Evolutionary conservation across 2,888 invertebrate genomes (phyloP), one percentile per base, ranked within the genome.

Genomic region (Cataglyphis rosenhaueri): DNA sequence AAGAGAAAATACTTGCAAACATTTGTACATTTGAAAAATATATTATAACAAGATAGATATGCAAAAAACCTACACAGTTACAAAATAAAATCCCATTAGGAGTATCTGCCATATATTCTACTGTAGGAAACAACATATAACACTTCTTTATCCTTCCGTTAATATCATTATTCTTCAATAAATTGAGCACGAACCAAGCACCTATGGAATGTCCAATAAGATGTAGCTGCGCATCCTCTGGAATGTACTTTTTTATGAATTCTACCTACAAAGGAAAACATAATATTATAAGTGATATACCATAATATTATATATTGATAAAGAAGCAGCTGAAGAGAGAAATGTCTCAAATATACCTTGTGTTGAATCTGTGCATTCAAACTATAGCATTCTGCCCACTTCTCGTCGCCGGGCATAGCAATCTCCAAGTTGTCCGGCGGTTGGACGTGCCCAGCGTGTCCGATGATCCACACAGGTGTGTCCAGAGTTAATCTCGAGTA

Each of bases 121-220:
- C 95, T 0, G 98, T 98, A 1, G 99, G 99, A 94, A 98, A 98
- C 3, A 99, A 94, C 86, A 98, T 95, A 94, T 97, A 97, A 84
- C 96, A 95, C 87, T 96, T 96, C n/a, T 95, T 94, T 52, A 97
- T 93, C 89, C 95, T 95, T 41, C 95, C 91, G 90, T 95, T 94
- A 91, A 97, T 94, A 44, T 95, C 92, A 6, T 96, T 95, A 86
- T 96, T 95, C 87, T 97, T 96, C 41, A 98, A 92, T 70, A 98
- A 93, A 92, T 98, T 97, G 81, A 98, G 93, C 85, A 97, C 96
- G 92, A 98, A 96, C 96, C 98, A 98, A 75, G 97, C 96, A 4
- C 99, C 99, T 92, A 99, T 98, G 0, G 99, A 99, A 95, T 99
- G 99, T 1, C 98, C 98, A 89, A 99, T 96, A 57, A 99, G 95